Conservation (phyloP, 2,888 invertebrate genomes). For the Argyresthia goedartella region DNA sequence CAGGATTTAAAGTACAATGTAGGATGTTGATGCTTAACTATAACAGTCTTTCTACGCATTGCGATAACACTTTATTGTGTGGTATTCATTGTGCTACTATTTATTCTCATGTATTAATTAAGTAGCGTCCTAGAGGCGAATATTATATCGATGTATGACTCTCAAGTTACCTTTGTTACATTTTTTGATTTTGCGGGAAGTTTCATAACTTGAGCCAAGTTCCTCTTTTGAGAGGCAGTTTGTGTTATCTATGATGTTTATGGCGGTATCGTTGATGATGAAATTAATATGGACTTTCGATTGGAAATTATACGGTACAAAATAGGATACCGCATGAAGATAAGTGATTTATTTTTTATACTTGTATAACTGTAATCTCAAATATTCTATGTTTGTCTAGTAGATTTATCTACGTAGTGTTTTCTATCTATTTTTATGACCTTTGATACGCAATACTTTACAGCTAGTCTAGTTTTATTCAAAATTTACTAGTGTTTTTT, state of each 20-base stretch:
- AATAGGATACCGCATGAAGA: slow-evolving; percentile 24
- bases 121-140: slow-evolving; percentile 13
- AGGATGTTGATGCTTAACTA: slow-evolving; percentile 50
- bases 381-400: slow-evolving; percentile 33
- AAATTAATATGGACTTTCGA: slow-evolving; percentile 17
- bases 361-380: slow-evolving; percentile 50
- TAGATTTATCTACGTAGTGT: slow-evolving; percentile 38
- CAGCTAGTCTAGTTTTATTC: slow-evolving; percentile 52
- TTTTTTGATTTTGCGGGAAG: slow-evolving; percentile 15
- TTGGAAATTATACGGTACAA: slow-evolving; percentile 11
- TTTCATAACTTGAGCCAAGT: not conserved
- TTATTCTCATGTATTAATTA: no score
- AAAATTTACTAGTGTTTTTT: slow-evolving; percentile 46
- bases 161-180: slow-evolving; percentile 59
- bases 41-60: slow-evolving; percentile 29
- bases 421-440: slow-evolving; percentile 37
- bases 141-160: slow-evolving; percentile 23
- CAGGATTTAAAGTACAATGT: slow-evolving; percentile 56
- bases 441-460: slow-evolving; percentile 46
- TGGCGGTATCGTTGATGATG: slow-evolving; percentile 15
- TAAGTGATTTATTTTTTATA: slow-evolving; percentile 60
- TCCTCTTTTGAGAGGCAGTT: slow-evolving; percentile 14
- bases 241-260: not conserved
- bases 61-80: slow-evolving; percentile 20
- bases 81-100: not conserved